Percentiles rank a stretch among this genome's conserved stretches.
phyloP scores from a whole-genome alignment of 2,888 invertebrate genomes.

The Napeogenes inachia region DNA sequence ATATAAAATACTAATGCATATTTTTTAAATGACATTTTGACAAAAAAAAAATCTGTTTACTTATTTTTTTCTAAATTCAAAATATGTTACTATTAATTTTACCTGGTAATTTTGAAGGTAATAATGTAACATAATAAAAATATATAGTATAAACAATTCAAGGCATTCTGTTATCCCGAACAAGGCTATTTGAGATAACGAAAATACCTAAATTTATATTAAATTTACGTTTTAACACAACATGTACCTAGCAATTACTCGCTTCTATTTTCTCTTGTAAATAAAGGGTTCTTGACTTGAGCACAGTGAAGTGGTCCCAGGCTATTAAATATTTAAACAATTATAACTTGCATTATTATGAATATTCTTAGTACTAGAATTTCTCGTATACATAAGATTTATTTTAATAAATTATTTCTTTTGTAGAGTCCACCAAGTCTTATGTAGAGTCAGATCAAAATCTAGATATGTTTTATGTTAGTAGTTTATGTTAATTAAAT shows the following conservation, averaged over 20 bases:
- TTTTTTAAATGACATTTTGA: too few species aligned
- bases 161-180: constrained; percentile 1
- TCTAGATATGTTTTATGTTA: constrained; percentile 4
- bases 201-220: not conserved
- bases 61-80: too few species aligned
- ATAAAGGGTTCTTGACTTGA: constrained; percentile 31
- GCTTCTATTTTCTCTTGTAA: constrained; percentile 28
- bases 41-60: too few species aligned
- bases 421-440: too few species aligned
- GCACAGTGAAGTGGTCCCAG: constrained; percentile 25
- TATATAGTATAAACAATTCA: not conserved
- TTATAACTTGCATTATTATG: too few species aligned
- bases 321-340: constrained; percentile 28
- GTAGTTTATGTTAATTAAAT: constrained; percentile 28
- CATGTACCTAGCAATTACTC: constrained; percentile 17
- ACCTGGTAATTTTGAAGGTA: too few species aligned
- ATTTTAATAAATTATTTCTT: too few species aligned
- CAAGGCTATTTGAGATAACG: constrained; percentile 2
- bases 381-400: too few species aligned
- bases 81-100: too few species aligned
- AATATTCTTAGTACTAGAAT: too few species aligned
- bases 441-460: not conserved
- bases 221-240: constrained; percentile 23
- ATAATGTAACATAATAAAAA: not conserved
- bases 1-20: not conserved